These are phyloP conservation scores for Electrona antarctica DNA, from an alignment of 2,113 vertebrate genomes.

Conservation along the genomic window DNA sequence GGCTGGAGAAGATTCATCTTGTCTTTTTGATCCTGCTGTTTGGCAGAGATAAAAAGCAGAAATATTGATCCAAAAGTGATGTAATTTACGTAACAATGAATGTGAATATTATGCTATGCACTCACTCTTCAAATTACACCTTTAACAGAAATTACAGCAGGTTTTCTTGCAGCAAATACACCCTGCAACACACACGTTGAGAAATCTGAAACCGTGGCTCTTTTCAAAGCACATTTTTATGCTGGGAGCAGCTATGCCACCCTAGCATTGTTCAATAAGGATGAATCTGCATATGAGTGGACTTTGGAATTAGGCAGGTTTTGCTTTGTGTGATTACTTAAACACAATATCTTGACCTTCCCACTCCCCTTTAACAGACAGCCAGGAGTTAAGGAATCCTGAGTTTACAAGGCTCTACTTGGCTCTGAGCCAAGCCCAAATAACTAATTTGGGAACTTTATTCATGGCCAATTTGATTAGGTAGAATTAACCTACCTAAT, in stretches of 20 bases:
- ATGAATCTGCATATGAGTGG: neutral
- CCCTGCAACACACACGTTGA: neutral
- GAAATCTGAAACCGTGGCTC: neutral
- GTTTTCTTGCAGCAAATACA: neutral
- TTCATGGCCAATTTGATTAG: neutral
- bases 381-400: neutral
- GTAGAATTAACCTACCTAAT: neutral
- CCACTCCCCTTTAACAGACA: constrained; percentile 2
- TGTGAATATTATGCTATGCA: neutral
- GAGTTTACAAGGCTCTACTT: neutral
- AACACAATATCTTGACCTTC: neutral
- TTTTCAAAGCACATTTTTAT: neutral
- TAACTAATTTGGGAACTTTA: neutral
- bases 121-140: neutral
- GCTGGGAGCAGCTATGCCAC: neutral
- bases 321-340: neutral
- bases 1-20: constrained; percentile 10
- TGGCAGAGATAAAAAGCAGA: neutral
- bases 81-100: neutral
- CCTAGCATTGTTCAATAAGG: neutral
- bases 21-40: neutral
- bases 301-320: neutral
- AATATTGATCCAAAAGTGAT: neutral
- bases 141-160: neutral
- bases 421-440: neutral